Evolutionary conservation across 2,113 vertebrate genomes (phyloP).

Genomic region (Siniperca knerii): DNA sequence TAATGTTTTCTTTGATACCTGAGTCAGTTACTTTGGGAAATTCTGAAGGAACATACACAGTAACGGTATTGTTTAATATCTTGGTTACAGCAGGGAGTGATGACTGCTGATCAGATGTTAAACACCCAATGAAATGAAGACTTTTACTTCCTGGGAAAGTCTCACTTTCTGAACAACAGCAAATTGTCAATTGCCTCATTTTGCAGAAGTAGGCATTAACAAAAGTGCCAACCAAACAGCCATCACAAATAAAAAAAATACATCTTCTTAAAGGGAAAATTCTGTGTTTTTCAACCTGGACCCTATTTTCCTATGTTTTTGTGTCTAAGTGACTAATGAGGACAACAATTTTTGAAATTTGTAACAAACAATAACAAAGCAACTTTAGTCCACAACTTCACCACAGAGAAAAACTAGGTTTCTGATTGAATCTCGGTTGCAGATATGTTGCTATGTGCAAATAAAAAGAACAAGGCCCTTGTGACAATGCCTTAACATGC

Average conservation of each 20-base stretch:
- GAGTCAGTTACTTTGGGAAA: background rate
- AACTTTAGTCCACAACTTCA: background rate
- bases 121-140: background rate
- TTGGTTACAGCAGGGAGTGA: background rate
- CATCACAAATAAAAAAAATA: background rate
- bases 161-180: background rate
- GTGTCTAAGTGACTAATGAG: too few species aligned
- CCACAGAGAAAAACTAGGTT: background rate
- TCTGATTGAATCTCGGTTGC: background rate
- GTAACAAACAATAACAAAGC: too few species aligned
- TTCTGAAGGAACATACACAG: background rate
- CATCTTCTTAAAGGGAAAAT: background rate
- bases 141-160: background rate
- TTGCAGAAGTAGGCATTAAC: background rate
- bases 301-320: too few species aligned
- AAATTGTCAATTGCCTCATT: background rate
- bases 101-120: background rate
- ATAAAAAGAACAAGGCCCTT: slow-evolving; percentile 8
- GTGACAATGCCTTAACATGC: accelerated
- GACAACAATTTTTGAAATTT: too few species aligned
- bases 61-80: background rate
- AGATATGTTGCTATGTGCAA: background rate
- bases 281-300: too few species aligned
- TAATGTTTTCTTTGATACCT: slow-evolving; percentile 14
- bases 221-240: background rate